Evolutionary conservation across 1,140 invertebrate species (phyloP).

Genomic region (Heliconius eleuchia): DNA sequence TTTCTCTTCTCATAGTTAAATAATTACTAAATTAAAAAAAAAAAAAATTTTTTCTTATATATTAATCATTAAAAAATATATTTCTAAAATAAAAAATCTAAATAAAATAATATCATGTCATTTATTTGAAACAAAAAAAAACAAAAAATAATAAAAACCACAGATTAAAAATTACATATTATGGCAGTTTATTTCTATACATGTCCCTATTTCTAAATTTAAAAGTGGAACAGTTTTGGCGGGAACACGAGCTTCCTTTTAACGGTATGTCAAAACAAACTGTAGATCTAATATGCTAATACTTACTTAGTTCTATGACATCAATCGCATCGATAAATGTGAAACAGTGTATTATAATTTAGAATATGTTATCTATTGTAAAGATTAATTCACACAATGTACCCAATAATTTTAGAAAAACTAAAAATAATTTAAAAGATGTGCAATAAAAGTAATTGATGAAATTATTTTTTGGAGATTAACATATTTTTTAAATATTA

Average conservation of each 20-base stretch:
- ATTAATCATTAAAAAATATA: neutral
- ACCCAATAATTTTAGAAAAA: too few species aligned
- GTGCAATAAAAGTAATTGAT: too few species aligned
- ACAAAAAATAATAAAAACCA: neutral
- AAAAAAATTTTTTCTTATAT: too few species aligned
- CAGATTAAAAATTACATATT: neutral
- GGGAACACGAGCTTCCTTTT: constrained; percentile 24
- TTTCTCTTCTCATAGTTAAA: neutral
- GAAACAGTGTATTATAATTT: constrained; percentile 42
- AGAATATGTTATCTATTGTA: constrained; percentile 38
- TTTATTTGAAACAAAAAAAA: neutral
- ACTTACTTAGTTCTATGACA: constrained; percentile 49
- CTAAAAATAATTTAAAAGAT: too few species aligned
- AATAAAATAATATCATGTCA: too few species aligned
- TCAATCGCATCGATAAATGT: constrained; percentile 56
- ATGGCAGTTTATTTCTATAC: neutral
- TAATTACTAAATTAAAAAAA: too few species aligned
- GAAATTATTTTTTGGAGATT: too few species aligned
- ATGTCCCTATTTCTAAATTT: neutral
- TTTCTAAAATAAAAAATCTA: neutral
- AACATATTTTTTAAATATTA: too few species aligned
- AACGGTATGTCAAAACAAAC: constrained; percentile 31
- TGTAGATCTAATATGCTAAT: constrained; percentile 26
- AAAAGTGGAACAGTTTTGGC: constrained; percentile 21
- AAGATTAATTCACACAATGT: constrained; percentile 29